A percentile compares a stretch with the other conserved stretches of the same genome.
These are phyloP conservation scores for Lophotriccus pileatus DNA, from an alignment of 2,797 vertebrate species.

Conservation along the genomic window DNA sequence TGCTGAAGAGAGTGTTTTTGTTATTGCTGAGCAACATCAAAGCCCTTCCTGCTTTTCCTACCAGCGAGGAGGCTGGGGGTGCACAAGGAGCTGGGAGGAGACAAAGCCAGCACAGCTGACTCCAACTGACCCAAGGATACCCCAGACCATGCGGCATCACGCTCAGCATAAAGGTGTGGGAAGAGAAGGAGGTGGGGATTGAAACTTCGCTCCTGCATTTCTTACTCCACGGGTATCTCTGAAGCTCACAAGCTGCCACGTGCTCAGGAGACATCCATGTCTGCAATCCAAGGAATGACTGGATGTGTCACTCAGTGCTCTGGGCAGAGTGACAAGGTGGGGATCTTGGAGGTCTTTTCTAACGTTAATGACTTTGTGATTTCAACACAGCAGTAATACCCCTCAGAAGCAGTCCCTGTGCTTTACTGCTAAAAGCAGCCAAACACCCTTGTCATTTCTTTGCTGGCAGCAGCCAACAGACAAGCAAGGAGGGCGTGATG, in stretches of 20 bases:
- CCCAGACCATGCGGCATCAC: neutral
- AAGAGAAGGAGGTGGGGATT: neutral
- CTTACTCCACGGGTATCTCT: neutral
- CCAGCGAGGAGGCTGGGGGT: neutral
- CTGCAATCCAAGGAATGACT: neutral
- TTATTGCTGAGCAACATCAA: neutral
- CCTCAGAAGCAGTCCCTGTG: neutral
- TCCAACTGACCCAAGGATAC: neutral
- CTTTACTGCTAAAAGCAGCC: neutral
- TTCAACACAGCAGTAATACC: neutral
- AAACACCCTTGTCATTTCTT: accelerated
- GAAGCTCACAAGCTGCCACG: neutral
- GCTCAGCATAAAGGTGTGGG: neutral
- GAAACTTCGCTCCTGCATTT: neutral
- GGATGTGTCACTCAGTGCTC: neutral
- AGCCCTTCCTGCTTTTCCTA: neutral
- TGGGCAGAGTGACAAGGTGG: neutral
- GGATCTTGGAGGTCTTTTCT: neutral
- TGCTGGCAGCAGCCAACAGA: neutral
- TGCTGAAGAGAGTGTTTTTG: neutral
- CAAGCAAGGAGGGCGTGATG: neutral
- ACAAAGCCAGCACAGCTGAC: neutral
- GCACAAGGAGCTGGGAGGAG: neutral
- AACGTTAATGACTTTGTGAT: neutral
- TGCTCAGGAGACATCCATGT: neutral